Base-by-base conservation (phyloP, 2,113 vertebrate genomes). In the Oryzias melastigma region DNA sequence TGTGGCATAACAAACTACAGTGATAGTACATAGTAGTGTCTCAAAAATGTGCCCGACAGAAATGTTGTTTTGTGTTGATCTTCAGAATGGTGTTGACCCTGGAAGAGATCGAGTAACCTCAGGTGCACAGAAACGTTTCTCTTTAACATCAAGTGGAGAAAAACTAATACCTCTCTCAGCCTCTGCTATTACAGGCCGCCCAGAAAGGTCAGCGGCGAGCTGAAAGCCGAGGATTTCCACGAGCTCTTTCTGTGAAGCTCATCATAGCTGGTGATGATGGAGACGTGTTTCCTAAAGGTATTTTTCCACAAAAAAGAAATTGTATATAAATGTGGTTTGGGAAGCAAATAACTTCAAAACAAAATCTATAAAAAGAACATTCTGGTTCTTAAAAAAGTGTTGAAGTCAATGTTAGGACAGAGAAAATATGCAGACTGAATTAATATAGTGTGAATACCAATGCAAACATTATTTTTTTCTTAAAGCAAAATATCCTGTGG, bases 101-200 rank as follows among this genome's bases (percentile, higher is more conserved):
- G 24, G 35, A 71, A 71, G 54, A 68, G 29, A 60, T 57, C 43
- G 52, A 69, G 41, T 72, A 56, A 62, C 56, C 57, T 13, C 16
- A 41, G 50, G 66, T 74, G 67, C 40, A 43, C 19, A 41, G 24
- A 80, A 78, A 66, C 49, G 1, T 52, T 69, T 58, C 52, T 25
- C 24, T 68, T 24, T n/a, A 42, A 54, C 48, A 73, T 82, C 71
- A 69, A 82, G 52, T 50, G 53, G 22, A 80, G 71, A 49, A 57
- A 70, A 68, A 68, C 51, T 54, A 53, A 65, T 65, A 58, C 29
- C 55, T 24, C 53, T n/a, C 50, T 60, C 27, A 40, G 41, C 45
- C 58, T 29, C 52, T 25, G 20, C 53, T 66, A 71, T 67, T 19
- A 43, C 49, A 78, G 35, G 29, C 55, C 24, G 47, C 40, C 14